These are phyloP conservation scores for Pteromalus puparum DNA, from an alignment of 1,140 invertebrate genomes.

Conservation along the genomic window DNA sequence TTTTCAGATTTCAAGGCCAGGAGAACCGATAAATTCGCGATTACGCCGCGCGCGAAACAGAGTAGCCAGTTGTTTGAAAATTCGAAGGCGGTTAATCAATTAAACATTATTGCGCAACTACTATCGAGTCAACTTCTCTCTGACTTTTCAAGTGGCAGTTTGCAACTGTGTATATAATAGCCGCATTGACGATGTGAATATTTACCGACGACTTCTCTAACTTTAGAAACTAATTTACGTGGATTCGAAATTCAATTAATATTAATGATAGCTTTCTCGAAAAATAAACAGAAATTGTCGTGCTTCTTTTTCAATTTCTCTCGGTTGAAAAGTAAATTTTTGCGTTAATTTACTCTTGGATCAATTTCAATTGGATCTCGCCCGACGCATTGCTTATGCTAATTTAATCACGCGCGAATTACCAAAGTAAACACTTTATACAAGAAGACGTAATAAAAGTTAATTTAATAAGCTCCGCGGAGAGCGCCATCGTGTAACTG, in stretches of 20 bases:
- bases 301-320: no score
- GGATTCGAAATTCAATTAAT: no score
- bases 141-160: not conserved
- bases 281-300: no score
- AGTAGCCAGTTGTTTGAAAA: not conserved
- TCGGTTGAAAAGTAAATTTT: constrained; percentile 24
- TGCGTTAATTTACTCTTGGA: not conserved
- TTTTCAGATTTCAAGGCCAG: constrained; percentile 27
- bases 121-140: no score
- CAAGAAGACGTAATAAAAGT: not conserved
- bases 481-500: no score
- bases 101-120: no score
- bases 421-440: not conserved
- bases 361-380: not conserved
- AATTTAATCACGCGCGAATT: not conserved
- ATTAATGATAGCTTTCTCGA: no score
- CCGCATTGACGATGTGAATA: no score
- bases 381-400: not conserved
- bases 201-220: no score
- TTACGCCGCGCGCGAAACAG: not conserved
- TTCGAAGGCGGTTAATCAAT: not conserved
- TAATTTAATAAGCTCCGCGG: not conserved
- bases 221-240: no score
- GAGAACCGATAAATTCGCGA: constrained; percentile 20
- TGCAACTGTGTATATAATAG: no score